These are phyloP conservation scores for Anser brachyrhynchus DNA, from an alignment of 2,113 vertebrate species.

Conservation along the genomic window DNA sequence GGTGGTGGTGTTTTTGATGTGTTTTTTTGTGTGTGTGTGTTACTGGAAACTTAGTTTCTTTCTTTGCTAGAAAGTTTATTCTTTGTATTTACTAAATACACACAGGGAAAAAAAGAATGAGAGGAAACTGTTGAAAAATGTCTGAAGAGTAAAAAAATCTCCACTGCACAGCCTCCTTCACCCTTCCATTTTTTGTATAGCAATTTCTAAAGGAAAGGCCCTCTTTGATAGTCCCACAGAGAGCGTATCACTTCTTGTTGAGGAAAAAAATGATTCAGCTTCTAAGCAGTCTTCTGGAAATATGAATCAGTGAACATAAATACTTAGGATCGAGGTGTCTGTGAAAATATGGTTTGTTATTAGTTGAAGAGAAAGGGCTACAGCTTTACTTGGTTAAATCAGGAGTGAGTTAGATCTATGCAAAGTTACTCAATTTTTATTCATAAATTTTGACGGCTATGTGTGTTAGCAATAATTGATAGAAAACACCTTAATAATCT, in stretches of 20 bases:
- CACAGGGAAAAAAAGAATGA: neutral
- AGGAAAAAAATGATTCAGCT: neutral
- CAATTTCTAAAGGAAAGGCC: neutral
- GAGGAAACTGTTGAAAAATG: neutral
- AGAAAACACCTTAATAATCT: neutral
- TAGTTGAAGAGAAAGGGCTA: neutral
- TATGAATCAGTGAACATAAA: neutral
- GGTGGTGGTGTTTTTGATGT: no score
- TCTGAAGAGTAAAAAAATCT: neutral
- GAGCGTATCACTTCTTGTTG: no score
- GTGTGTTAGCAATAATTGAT: neutral
- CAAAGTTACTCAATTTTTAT: neutral
- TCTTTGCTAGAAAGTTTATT: neutral
- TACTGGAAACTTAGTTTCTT: neutral
- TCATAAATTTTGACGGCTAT: neutral
- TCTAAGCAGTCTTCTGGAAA: neutral
- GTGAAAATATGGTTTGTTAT: neutral
- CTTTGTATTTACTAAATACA: neutral
- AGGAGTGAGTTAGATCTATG: neutral
- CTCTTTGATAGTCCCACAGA: neutral
- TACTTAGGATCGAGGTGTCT: fast-evolving
- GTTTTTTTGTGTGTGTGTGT: neutral
- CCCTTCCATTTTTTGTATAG: neutral
- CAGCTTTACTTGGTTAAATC: neutral
- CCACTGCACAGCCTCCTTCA: fast-evolving